Evolutionary conservation across 1,140 invertebrate genomes (phyloP).

Genomic region (Drosophila sp.): DNA sequence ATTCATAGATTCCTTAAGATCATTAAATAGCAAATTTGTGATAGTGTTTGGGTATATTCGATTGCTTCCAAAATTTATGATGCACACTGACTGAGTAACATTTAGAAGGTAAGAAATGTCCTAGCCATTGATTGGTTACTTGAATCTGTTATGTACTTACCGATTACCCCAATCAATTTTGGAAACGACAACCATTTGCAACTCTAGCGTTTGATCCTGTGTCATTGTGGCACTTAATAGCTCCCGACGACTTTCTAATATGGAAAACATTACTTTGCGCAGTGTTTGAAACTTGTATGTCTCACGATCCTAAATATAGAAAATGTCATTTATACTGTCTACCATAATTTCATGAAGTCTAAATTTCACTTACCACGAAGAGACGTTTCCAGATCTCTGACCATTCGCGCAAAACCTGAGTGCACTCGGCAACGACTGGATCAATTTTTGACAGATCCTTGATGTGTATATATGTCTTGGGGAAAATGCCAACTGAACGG

Average conservation of each 20-base stretch:
- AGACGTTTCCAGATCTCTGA: constrained; percentile 94
- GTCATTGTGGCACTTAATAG: constrained; percentile 94
- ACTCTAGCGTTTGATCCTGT: constrained; percentile 92
- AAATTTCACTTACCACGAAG: constrained; percentile 88
- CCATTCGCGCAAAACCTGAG: constrained; percentile 96
- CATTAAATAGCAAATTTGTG: too few species aligned
- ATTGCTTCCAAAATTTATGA: too few species aligned
- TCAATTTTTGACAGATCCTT: constrained; percentile 92
- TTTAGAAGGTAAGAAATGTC: too few species aligned
- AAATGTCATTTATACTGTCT: neutral
- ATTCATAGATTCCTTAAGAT: too few species aligned
- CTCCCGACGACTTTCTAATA: constrained; percentile 92
- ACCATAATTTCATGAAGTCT: neutral
- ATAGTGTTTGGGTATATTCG: too few species aligned
- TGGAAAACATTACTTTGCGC: constrained; percentile 93
- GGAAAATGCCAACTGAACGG: constrained; percentile 93
- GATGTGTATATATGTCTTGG: constrained; percentile 89
- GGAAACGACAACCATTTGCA: constrained; percentile 93
- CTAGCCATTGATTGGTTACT: too few species aligned
- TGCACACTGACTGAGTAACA: too few species aligned
- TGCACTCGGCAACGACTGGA: constrained; percentile 94
- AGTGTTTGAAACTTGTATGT: constrained; percentile 92
- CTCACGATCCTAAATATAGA: constrained; percentile 88
- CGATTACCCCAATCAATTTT: constrained; percentile 98
- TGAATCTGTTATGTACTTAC: constrained; percentile 85